These are phyloP conservation scores for Augiades crinisus DNA, from an alignment of 2,888 invertebrate genomes.

Conservation along the genomic window DNA sequence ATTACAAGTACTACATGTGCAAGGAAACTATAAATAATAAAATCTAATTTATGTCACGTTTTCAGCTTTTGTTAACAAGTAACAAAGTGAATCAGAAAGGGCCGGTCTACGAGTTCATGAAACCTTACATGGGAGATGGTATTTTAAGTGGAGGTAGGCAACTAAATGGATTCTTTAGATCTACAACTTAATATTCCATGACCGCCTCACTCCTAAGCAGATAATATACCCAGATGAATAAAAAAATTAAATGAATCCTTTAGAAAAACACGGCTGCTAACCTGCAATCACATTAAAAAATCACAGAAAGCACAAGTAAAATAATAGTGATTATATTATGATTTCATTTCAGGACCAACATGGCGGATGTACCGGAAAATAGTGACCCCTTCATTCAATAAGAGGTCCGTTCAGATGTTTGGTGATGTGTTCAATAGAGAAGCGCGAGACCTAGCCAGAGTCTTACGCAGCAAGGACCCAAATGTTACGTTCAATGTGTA, in stretches of 20 bases:
- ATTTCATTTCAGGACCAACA: conserved; percentile 49
- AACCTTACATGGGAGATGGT: conserved; percentile 52
- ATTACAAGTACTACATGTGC: no score
- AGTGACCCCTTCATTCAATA: conserved; percentile 61
- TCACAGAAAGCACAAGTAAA: no score
- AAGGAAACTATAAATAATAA: no score
- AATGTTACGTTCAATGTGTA: conserved; percentile 47
- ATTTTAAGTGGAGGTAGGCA: conserved; percentile 64
- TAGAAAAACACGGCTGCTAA: no score
- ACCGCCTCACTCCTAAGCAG: no score
- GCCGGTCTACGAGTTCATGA: conserved; percentile 49
- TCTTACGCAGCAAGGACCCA: conserved; percentile 41
- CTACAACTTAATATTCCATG: no score
- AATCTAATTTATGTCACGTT: no score
- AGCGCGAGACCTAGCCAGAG: conserved; percentile 40
- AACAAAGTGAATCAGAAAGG: conserved; percentile 64
- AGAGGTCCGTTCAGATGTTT: conserved; percentile 51
- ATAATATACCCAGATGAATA: no score
- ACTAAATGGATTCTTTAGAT: no score
- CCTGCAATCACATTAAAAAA: no score
- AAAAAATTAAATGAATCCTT: no score
- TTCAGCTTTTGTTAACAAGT: conserved; percentile 56
- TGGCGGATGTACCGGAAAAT: conserved; percentile 63
- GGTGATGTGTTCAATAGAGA: conserved; percentile 51
- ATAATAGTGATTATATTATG: no score